Conservation (phyloP, 2,113 vertebrate genomes). For the Misgurnus mizolepis region DNA sequence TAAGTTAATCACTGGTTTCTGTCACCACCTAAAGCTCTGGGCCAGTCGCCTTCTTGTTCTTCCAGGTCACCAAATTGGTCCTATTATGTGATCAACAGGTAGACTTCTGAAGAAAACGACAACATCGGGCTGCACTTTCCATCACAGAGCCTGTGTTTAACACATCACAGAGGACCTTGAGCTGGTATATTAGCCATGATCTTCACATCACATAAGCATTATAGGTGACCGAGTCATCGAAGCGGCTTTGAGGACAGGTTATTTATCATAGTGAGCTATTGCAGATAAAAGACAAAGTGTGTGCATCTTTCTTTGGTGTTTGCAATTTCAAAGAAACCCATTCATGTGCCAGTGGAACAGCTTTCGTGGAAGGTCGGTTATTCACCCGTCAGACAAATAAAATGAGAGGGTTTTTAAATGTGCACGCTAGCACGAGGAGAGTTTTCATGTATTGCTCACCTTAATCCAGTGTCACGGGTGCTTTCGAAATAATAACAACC, state of each 20-base stretch:
- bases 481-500: constrained; percentile 60
- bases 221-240: constrained; percentile 62
- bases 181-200: constrained; percentile 56
- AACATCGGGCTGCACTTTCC: constrained; percentile 41
- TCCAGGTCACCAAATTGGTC: constrained; percentile 48
- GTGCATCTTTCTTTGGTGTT: not conserved
- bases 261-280: constrained; percentile 59
- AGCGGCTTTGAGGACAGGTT: constrained; percentile 63
- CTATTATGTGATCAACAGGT: constrained; percentile 55
- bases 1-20: constrained; percentile 39
- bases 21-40: constrained; percentile 29
- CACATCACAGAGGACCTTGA: constrained; percentile 62
- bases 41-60: constrained; percentile 18
- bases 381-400: constrained; percentile 18
- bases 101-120: constrained; percentile 10
- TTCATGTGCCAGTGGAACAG: not conserved
- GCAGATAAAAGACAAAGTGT: constrained; percentile 44
- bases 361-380: not conserved
- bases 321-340: constrained; percentile 6
- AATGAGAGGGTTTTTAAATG: not conserved
- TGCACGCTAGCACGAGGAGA: not conserved
- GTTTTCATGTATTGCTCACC: not conserved
- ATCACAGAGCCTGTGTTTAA: constrained; percentile 45
- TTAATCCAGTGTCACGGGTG: constrained; percentile 19
- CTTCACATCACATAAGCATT: constrained; percentile 71